Conservation (phyloP, 2,888 invertebrate genomes). For the Sarcophaga carnaria region DNA sequence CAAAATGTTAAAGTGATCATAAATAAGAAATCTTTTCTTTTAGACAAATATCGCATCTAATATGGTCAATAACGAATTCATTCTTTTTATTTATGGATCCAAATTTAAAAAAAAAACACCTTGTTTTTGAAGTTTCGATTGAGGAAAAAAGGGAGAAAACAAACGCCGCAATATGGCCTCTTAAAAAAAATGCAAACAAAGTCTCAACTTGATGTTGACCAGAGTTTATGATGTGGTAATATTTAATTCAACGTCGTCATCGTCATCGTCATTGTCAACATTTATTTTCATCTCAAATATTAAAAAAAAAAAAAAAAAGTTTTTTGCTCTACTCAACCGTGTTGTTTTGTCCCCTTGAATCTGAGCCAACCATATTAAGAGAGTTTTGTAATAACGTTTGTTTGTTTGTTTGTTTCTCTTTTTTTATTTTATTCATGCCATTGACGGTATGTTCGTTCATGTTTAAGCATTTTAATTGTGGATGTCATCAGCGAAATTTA, state of each 20-base stretch:
- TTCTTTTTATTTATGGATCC: too few species aligned
- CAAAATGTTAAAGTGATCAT: too few species aligned
- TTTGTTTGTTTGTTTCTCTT: neutral
- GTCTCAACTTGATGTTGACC: conserved; percentile 21
- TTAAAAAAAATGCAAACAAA: conserved; percentile 40
- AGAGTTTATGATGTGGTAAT: conserved; percentile 37
- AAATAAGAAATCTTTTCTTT: too few species aligned
- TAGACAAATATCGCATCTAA: too few species aligned
- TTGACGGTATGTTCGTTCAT: conserved; percentile 28
- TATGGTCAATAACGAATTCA: too few species aligned
- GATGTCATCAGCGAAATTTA: conserved; percentile 45
- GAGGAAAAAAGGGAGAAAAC: neutral
- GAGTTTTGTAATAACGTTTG: neutral
- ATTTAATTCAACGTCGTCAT: conserved; percentile 56
- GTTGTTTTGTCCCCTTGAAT: neutral
- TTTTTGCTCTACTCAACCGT: neutral
- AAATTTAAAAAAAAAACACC: neutral
- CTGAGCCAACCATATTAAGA: neutral
- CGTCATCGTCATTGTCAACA: conserved; percentile 3
- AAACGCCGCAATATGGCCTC: neutral
- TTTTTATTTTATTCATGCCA: neutral
- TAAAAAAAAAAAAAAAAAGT: neutral
- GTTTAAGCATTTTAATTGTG: conserved; percentile 61
- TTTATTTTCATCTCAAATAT: conserved; percentile 24
- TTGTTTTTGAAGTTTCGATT: neutral